These are phyloP conservation scores for Petaurus breviceps DNA, from an alignment of 2,113 vertebrate genomes.

Conservation along the genomic window DNA sequence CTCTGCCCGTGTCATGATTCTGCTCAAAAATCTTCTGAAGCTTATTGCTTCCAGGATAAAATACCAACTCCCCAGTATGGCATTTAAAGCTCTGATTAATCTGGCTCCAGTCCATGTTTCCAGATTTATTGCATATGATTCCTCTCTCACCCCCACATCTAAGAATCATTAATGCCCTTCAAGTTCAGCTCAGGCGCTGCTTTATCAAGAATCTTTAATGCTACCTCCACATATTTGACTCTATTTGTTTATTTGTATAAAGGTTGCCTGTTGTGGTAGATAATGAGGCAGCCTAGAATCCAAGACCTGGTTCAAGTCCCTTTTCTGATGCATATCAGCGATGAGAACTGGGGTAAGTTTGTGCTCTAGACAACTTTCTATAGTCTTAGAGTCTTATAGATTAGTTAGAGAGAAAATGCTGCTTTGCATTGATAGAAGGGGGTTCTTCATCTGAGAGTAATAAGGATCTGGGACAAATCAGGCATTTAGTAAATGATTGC, in stretches of 20 bases:
- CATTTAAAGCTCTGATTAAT: not conserved
- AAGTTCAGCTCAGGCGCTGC: not conserved
- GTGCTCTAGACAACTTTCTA: not conserved
- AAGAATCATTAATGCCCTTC: not conserved
- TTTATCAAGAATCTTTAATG: not conserved
- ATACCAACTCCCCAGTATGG: not conserved
- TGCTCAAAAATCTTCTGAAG: not conserved
- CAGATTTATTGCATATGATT: not conserved
- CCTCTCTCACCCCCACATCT: not conserved
- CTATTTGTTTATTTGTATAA: not conserved
- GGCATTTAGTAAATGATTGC: not conserved
- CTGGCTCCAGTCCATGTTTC: not conserved
- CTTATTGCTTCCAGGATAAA: not conserved
- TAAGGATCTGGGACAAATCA: not conserved
- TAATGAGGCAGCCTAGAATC: not conserved
- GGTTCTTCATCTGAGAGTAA: not conserved
- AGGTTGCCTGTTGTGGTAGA: rapidly evolving
- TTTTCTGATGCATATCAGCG: not conserved
- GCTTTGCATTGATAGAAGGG: not conserved
- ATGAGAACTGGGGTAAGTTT: not conserved
- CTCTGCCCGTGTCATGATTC: not conserved
- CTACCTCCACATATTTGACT: not conserved
- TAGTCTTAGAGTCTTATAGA: not conserved
- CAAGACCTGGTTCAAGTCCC: not conserved
- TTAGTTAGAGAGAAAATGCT: not conserved